A percentile compares a stretch with the other conserved stretches of the same genome.
Conservation (phyloP, 2,113 vertebrate species). For the Python bivittatus region DNA sequence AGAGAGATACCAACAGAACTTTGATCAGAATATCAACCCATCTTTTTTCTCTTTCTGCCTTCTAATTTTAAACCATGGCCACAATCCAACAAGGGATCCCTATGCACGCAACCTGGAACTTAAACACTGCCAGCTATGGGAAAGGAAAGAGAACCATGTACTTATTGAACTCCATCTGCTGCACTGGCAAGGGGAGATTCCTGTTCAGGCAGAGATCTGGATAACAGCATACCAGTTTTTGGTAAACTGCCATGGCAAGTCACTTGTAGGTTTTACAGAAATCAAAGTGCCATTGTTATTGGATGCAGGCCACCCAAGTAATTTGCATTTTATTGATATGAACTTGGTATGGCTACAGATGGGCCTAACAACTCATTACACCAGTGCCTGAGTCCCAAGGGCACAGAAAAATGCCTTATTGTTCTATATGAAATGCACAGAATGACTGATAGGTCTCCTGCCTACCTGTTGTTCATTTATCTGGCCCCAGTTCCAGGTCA, state of each 20-base stretch:
- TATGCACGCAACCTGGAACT: neutral
- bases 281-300: neutral
- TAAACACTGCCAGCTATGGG: neutral
- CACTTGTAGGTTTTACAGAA: neutral
- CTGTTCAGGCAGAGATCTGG: neutral
- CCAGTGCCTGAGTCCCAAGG: neutral
- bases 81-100: constrained; percentile 13
- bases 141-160: neutral
- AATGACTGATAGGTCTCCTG: neutral
- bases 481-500: neutral
- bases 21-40: neutral
- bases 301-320: neutral
- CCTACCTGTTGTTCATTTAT: neutral
- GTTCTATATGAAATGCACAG: neutral
- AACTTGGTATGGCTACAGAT: neutral
- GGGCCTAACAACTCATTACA: neutral
- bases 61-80: constrained; percentile 21
- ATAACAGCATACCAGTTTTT: constrained; percentile 1
- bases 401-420: neutral
- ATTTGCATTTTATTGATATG: neutral
- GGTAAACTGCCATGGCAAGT: neutral
- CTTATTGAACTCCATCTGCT: constrained; percentile 17
- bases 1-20: neutral
- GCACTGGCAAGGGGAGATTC: neutral
- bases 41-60: neutral